Evolutionary conservation across 2,113 vertebrate genomes (phyloP), one percentile per base, ranked within the genome.

Genomic region (Ictidomys tridecemlineatus): DNA sequence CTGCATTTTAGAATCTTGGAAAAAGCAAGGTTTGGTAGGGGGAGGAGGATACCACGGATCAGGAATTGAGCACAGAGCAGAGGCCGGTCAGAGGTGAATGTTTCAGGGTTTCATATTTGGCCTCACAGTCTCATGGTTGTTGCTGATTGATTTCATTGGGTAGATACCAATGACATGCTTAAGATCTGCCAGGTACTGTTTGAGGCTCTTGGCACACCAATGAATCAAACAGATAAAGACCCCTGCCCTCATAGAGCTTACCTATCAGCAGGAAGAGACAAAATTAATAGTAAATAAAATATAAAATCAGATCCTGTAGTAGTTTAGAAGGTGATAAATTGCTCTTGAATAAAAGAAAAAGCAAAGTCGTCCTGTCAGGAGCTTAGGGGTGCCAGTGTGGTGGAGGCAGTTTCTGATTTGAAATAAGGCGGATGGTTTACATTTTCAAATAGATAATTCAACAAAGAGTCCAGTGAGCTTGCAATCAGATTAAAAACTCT

Each of bases 301-400:
- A 63, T 51, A 51, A 56, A 88, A 65, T 85, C 87, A 76, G 58
- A 58, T 34, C 34, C 37, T 53, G 4, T 12, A 42, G 12, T 58
- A 65, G 91, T 58, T 76, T 76, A 87, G 42, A 92, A 93, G 82
- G 18, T 53, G 42, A 14, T 58, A 95, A 72, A 73, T 89, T 85
- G 37, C 78, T 76, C 6, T 37, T 28, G 42, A 6, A 58, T 87
- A 53, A 67, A 42, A 11, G 72, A 28, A 48, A 32, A 51, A 22
- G n/a, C 16, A 39, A 76, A 95, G 10, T 3, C 67, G 9, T 45
- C 45, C 45, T 2, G 4, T 48, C 37, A n/a, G 1, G 2, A 20
- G 24, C 30, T 67, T 30, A 73, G 30, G 65, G 26, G 70, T 14
- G 5, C 58, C 16, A 45, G 53, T 70, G n/a, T 30, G 2, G 61